Conservation (phyloP, 2,113 vertebrate genomes). For the Lichenostomus cassidix region DNA sequence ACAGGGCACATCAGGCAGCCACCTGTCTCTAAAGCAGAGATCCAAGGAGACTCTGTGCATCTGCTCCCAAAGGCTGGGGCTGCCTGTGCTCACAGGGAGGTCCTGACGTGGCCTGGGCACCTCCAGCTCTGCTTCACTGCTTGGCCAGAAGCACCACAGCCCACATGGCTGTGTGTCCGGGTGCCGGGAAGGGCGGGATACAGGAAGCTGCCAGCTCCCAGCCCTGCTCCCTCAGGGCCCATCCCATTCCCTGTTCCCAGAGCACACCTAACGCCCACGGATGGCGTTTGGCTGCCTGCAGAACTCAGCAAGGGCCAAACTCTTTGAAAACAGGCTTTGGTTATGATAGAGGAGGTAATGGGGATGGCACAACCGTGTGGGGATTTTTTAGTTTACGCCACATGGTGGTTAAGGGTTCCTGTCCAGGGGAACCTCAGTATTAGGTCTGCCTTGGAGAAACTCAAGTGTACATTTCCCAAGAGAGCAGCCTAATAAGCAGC, state of each 20-base stretch:
- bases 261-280: conserved; percentile 19
- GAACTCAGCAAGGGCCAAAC: background rate
- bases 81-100: background rate
- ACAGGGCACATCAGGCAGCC: fast-evolving
- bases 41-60: background rate
- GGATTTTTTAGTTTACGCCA: background rate
- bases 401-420: background rate
- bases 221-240: background rate
- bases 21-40: background rate
- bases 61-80: background rate
- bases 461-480: background rate
- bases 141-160: background rate
- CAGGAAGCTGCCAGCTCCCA: background rate
- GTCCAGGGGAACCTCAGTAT: background rate
- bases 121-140: background rate
- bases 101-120: background rate
- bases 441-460: background rate
- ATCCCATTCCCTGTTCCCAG: conserved; percentile 14
- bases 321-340: background rate
- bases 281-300: background rate
- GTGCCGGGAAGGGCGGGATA: background rate
- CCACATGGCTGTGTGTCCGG: background rate
- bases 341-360: background rate
- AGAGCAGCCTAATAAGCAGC: background rate
- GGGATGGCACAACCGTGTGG: background rate